Conservation (phyloP, 2,888 invertebrate species). For the Cryptocephalus primarius region DNA sequence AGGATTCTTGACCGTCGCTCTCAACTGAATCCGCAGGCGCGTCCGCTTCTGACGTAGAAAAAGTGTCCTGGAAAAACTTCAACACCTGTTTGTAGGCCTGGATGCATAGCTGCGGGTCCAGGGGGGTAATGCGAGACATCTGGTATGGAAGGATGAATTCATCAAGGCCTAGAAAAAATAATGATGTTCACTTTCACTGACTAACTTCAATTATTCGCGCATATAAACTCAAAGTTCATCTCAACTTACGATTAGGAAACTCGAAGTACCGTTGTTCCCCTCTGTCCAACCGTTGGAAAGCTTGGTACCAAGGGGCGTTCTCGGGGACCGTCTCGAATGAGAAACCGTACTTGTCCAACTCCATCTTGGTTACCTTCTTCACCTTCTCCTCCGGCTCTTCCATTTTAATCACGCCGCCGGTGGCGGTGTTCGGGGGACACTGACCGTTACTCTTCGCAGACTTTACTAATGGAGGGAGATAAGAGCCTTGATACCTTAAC, state of each 20-base stretch:
- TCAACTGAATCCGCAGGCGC: constrained; percentile 10
- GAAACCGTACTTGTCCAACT: constrained; percentile 49
- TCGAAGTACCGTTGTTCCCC: constrained; percentile 53
- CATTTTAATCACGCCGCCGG: constrained; percentile 4
- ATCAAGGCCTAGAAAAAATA: too few relatives aligned
- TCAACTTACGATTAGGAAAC: constrained; percentile 43
- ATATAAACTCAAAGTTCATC: too few relatives aligned
- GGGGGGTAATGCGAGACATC: constrained; percentile 51
- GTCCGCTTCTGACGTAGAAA: constrained; percentile 25
- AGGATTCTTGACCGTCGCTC: constrained; percentile 12
- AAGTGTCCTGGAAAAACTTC: constrained; percentile 29
- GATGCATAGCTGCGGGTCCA: constrained; percentile 45
- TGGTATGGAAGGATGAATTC: constrained; percentile 68
- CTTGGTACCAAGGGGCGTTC: constrained; percentile 68
- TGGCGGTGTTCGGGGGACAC: constrained; percentile 11
- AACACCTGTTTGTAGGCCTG: constrained; percentile 36
- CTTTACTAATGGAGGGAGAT: constrained; percentile 22
- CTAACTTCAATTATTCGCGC: too few relatives aligned
- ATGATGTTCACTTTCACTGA: too few relatives aligned
- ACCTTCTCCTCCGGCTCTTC: constrained; percentile 7
- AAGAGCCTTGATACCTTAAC: constrained; percentile 35
- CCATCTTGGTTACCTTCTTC: constrained; percentile 21
- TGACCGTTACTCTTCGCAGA: constrained; percentile 27
- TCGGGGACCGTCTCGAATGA: constrained; percentile 66
- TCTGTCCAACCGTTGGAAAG: constrained; percentile 65